A percentile compares a stretch with the other conserved stretches of the same genome.
phyloP scores from a whole-genome alignment of 1,140 invertebrate genomes.

The Phenacoccus solenopsis region DNA sequence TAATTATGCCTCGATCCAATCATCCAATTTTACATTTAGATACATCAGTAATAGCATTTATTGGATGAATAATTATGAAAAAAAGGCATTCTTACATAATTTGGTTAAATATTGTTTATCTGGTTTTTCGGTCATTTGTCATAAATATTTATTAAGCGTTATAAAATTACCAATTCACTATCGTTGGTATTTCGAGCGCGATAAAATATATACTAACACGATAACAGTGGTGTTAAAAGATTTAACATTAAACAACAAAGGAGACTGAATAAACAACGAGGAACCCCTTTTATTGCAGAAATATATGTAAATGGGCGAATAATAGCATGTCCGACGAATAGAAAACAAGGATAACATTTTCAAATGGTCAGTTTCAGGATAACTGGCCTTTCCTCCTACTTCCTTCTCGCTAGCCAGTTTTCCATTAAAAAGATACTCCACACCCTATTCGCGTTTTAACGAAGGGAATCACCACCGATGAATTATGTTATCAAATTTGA shows the following conservation, averaged over 20 bases:
- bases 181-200: too few relatives aligned
- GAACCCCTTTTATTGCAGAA: not conserved
- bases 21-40: too few relatives aligned
- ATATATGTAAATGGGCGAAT: constrained; percentile 10
- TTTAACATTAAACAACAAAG: not conserved
- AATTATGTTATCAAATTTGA: not conserved
- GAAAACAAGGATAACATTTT: constrained; percentile 13
- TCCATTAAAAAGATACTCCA: not conserved
- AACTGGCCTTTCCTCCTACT: not conserved
- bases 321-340: constrained; percentile 6
- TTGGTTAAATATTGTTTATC: too few relatives aligned
- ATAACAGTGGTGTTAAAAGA: not conserved
- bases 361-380: constrained; percentile 10
- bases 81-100: too few relatives aligned
- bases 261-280: not conserved
- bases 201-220: too few relatives aligned
- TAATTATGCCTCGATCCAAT: too few relatives aligned
- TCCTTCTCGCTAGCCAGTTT: not conserved
- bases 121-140: too few relatives aligned
- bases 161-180: too few relatives aligned
- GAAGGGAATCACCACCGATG: not conserved
- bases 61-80: too few relatives aligned
- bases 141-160: too few relatives aligned
- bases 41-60: too few relatives aligned
- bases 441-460: not conserved